Percentiles rank a stretch among this genome's conserved stretches.
These are phyloP conservation scores for Melanostigma gelatinosum DNA, from an alignment of 2,113 vertebrate species.

Conservation along the genomic window DNA sequence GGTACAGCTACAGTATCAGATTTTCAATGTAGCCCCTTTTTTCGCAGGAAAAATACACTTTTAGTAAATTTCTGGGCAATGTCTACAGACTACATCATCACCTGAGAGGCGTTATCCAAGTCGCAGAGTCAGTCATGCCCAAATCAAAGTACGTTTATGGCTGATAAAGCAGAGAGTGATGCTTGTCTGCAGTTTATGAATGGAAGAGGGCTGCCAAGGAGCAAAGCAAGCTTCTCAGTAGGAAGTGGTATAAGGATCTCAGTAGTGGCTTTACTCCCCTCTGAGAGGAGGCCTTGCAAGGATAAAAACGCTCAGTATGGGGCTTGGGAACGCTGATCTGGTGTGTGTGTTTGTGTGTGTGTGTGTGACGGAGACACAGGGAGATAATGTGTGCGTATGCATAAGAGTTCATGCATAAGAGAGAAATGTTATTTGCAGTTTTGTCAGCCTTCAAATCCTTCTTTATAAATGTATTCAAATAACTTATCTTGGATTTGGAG, in stretches of 20 bases:
- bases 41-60: background rate
- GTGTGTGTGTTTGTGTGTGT: conserved; percentile 60
- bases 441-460: conserved; percentile 11
- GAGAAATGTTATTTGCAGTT: conserved; percentile 41
- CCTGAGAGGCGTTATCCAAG: conserved; percentile 35
- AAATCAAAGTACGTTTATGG: conserved; percentile 67
- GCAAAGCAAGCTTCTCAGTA: conserved; percentile 74
- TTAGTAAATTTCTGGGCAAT: background rate
- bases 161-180: conserved; percentile 44
- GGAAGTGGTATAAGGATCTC: conserved; percentile 76
- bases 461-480: background rate
- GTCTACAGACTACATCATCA: conserved; percentile 28
- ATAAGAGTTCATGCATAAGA: conserved; percentile 13
- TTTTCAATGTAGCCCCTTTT: background rate
- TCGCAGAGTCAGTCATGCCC: conserved; percentile 55
- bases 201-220: conserved; percentile 74
- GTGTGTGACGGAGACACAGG: conserved; percentile 34
- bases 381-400: conserved; percentile 28
- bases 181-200: conserved; percentile 68
- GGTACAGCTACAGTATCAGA: conserved; percentile 26
- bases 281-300: conserved; percentile 75
- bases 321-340: conserved; percentile 74
- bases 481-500: conserved; percentile 16
- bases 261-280: conserved; percentile 82
- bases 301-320: conserved; percentile 80